Base-by-base conservation (phyloP, 2,888 invertebrate species). In the Ethmia dodecea region DNA sequence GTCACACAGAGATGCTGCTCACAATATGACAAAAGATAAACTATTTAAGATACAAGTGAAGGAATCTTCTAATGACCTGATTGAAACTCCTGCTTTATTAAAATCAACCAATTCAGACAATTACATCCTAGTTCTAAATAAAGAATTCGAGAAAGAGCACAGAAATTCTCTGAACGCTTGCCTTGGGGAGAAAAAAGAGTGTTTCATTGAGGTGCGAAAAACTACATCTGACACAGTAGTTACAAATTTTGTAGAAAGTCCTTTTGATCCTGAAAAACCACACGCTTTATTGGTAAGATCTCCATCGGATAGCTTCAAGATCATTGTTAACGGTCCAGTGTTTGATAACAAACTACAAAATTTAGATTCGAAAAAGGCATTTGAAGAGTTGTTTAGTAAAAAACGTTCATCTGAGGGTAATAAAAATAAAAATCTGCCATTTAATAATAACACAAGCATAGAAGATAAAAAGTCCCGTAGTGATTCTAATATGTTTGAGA, bases 131-230 rank as follows among this genome's bases (percentile, higher is more conserved):
- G 43, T 73, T 22, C 38, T 78, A 26, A 74, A 81, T 35, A 78
- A 74, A 45, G 81, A 83, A 55, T 78, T 64, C 48, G 73, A 75
- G 51, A 69, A 47, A 18, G 42, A 26, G 13, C 68, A 56, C 27
- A 61, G 42, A 24, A 33, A 64, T 32, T 44, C 47, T 3, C 45
- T 74, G 5, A 47, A 55, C 12, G 37, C 56, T 15, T 37, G 47
- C 15, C 37, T 71, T 12, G 45, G 39, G 16, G 42, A 57, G 6
- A 40, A 58, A 14, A 50, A 40, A 8, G 38, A 59, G 26, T 58
- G 58, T 38, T 49, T 45, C 33, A 46, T 70, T 22, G 43, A 57
- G 31, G 43, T 80, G 27, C 41, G 37, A 10, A 61, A 47, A 45
- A 64, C 56, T n/a, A n/a, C 33, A 11, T 72, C 75, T n/a, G 60